These are phyloP conservation scores for Centruroides sculpturatus DNA, from an alignment of 1,140 invertebrate species.

Conservation along the genomic window DNA sequence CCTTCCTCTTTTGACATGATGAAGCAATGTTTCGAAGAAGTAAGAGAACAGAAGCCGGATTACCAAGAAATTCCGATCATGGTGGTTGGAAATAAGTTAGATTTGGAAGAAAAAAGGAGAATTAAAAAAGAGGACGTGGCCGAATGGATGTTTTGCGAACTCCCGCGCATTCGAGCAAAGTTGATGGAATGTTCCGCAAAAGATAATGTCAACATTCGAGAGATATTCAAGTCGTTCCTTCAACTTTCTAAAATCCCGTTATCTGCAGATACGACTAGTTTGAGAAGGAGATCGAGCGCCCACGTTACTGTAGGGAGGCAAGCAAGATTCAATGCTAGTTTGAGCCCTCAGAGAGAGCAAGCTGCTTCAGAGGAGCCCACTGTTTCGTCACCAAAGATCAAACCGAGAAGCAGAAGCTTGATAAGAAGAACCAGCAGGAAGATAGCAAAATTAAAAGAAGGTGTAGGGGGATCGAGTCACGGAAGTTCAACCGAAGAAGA, in stretches of 20 bases:
- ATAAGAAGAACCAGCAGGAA: conserved; percentile 62
- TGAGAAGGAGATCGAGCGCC: conserved; percentile 56
- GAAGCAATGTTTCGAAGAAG: conserved; percentile 66
- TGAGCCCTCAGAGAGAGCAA: conserved; percentile 15
- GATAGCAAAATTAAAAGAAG: conserved; percentile 27
- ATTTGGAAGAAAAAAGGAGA: conserved; percentile 45
- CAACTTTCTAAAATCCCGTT: conserved; percentile 20
- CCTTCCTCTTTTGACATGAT: conserved; percentile 54
- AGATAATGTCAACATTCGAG: conserved; percentile 55
- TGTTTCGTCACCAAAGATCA: conserved; percentile 22
- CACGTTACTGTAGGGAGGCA: conserved; percentile 34
- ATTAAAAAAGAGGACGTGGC: conserved; percentile 47
- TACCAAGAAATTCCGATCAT: conserved; percentile 51
- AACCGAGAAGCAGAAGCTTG: conserved; percentile 54
- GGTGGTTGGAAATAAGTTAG: conserved; percentile 68
- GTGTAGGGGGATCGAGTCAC: no score
- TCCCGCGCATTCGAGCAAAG: conserved; percentile 32
- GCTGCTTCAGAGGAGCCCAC: conserved; percentile 20
- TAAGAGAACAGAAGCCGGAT: conserved; percentile 62
- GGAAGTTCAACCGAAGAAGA: no score
- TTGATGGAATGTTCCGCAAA: conserved; percentile 67
- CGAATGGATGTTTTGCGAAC: conserved; percentile 60
- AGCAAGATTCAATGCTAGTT: conserved; percentile 1
- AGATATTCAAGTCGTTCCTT: conserved; percentile 37
- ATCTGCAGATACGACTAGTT: conserved; percentile 28